These are phyloP conservation scores for Dasyornis broadbenti DNA, from an alignment of 2,113 vertebrate genomes.

Conservation along the genomic window DNA sequence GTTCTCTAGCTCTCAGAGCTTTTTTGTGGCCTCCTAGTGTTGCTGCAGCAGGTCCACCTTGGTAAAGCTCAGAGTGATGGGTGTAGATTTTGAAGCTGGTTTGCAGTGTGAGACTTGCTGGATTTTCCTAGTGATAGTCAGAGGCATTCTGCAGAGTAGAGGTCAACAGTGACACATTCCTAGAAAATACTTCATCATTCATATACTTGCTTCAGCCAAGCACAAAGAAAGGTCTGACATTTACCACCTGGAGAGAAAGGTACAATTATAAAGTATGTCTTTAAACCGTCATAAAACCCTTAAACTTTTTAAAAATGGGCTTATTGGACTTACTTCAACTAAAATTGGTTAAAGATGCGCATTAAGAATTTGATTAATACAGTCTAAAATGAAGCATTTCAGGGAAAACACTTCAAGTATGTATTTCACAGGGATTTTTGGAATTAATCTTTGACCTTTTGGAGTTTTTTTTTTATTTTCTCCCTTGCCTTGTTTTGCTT, in stretches of 20 bases:
- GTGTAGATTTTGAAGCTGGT: not conserved
- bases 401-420: not conserved
- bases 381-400: not conserved
- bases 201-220: not conserved
- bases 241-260: not conserved
- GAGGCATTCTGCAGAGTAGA: not conserved
- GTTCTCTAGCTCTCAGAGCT: not conserved
- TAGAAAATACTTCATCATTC: not conserved
- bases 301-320: not conserved
- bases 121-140: not conserved
- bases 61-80: not conserved
- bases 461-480: not conserved
- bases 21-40: not conserved
- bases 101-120: not conserved
- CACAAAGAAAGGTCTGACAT: not conserved
- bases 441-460: not conserved
- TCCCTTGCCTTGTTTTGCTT: not conserved
- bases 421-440: not conserved
- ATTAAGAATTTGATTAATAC: not conserved
- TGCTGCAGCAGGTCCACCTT: not conserved
- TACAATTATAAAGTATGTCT: not conserved
- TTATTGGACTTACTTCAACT: not conserved
- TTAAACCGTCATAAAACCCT: not conserved
- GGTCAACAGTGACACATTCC: not conserved
- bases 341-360: not conserved